Evolutionary conservation across 2,888 invertebrate species (phyloP), one percentile per base, ranked within the genome.

Genomic region (Eucriotettix oculatus): DNA sequence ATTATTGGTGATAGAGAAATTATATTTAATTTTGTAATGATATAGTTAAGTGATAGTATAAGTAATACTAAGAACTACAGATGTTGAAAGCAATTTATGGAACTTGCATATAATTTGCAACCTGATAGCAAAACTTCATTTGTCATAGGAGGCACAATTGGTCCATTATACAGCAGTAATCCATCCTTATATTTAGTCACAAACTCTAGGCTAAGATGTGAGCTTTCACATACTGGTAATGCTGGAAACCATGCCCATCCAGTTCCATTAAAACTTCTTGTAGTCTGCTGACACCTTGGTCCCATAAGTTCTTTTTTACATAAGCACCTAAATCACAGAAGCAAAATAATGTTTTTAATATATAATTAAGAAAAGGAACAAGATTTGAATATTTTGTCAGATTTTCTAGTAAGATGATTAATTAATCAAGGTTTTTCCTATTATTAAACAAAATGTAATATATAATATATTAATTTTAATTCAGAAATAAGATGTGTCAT

Each of bases 231-330:
- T 68, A 78, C 75, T 61, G 76, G 75, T 61, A 83, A 74, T 1
- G 81, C 73, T 43, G 78, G 75, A 70, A 78, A 81, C 78, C 82
- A 79, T 1, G 81, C 80, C 74, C 77, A 83, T 52, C 80, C 79
- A 62, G 74, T 73, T 16, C 78, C 78, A 59, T 71, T 70, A 70
- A 82, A 82, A 62, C 76, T 76, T 64, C 81, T 72, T 1, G 76
- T 75, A 1, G 77, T 78, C 68, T 79, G 77, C 70, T 83, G 82
- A 69, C 83, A 83, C 57, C 80, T 71, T 5, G 80, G 78, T 10
- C 83, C 83, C 66, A 78, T 77, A 68, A 76, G 78, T 1, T 75
- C 76, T 43, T 71, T 68, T 1, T 74, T 76, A 66, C 82, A 82
- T 52, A 74, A 70, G 68, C 82, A 82, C 61, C 78, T 78, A 68